Evolutionary conservation across 2,113 vertebrate genomes (phyloP).

Genomic region (Leuciscus idus): DNA sequence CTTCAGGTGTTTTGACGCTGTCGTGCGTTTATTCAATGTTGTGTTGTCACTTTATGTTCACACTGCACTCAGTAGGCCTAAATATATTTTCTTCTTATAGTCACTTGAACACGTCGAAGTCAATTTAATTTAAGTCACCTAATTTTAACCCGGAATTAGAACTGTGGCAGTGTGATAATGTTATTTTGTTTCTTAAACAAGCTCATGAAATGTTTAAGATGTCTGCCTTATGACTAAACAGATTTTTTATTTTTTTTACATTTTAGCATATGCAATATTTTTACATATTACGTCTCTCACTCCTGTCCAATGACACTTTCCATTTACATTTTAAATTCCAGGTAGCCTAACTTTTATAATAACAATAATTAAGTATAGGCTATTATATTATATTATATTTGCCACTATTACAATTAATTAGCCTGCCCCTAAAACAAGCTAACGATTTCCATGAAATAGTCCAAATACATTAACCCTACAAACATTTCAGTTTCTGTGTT

Average conservation of each 20-base stretch:
- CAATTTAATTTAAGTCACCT: background rate
- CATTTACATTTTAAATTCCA: background rate
- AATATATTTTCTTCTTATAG: background rate
- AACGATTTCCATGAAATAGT: background rate
- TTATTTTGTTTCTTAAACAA: background rate
- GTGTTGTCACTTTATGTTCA: background rate
- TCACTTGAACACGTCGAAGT: background rate
- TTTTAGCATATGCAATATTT: no score
- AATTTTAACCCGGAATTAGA: background rate
- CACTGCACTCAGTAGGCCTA: background rate
- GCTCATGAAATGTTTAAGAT: background rate
- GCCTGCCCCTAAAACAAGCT: background rate
- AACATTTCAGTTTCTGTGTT: constrained; percentile 9
- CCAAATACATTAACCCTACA: background rate
- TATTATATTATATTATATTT: background rate
- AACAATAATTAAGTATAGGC: background rate
- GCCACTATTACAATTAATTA: background rate
- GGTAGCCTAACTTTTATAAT: background rate
- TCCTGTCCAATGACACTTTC: background rate
- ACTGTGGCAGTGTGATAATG: background rate
- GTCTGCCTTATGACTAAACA: background rate
- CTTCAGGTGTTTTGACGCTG: background rate
- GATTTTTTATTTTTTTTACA: background rate
- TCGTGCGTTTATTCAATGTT: background rate
- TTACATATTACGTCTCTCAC: background rate